Conservation (phyloP, 2,888 invertebrate genomes). For the Dermolepida albohirtum region DNA sequence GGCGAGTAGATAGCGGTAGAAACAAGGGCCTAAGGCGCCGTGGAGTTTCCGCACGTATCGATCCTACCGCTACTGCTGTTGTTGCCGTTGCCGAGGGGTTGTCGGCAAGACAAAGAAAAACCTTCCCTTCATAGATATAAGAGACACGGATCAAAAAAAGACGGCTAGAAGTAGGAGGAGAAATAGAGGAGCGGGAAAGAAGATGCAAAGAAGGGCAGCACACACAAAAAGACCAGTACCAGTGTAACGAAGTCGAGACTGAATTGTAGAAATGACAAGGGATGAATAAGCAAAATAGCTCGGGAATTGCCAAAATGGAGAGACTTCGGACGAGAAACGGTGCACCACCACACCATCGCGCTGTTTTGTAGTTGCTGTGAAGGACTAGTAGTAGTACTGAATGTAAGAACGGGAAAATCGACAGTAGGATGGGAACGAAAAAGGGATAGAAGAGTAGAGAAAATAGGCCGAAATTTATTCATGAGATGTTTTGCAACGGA, state of each 20-base stretch:
- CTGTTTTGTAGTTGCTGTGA: not conserved
- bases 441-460: not conserved
- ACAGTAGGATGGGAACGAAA: not conserved
- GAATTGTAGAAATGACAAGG: conserved; percentile 22
- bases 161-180: not conserved
- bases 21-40: conserved; percentile 19
- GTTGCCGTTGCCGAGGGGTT: not conserved
- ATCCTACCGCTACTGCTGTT: conserved; percentile 4
- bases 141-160: not conserved
- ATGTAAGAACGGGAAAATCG: not conserved
- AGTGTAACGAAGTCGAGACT: conserved; percentile 12
- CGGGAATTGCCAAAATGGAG: not conserved
- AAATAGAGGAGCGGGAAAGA: not conserved
- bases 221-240: conserved; percentile 15
- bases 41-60: conserved; percentile 10
- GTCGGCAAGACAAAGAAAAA: conserved; percentile 1
- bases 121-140: too few species aligned
- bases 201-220: conserved; percentile 19
- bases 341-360: not conserved
- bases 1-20: conserved; percentile 9
- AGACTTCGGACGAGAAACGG: not conserved
- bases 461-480: conserved; percentile 27
- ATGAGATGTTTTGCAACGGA: conserved; percentile 20
- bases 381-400: conserved; percentile 15
- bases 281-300: conserved; percentile 4